These are phyloP conservation scores for Rhinatrema bivittatum DNA, from an alignment of 2,797 vertebrate species.

Conservation along the genomic window DNA sequence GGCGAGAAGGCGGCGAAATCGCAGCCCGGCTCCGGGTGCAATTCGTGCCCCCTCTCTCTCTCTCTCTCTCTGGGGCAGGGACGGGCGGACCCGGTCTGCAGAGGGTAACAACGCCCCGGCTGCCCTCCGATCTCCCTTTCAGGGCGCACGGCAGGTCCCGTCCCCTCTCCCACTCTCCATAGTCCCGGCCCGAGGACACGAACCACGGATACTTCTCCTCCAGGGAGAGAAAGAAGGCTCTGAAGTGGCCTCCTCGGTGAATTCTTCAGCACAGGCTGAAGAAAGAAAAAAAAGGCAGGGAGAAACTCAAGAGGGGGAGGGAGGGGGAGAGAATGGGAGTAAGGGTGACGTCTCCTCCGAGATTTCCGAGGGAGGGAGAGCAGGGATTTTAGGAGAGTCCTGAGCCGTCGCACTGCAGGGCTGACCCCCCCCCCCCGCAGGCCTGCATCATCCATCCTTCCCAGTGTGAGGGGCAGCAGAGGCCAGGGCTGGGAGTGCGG, in stretches of 20 bases:
- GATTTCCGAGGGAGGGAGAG: no score
- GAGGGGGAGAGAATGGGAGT: constrained; percentile 25
- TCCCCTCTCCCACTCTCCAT: no score
- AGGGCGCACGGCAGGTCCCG: no score
- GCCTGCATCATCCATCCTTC: no score
- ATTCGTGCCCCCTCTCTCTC: not conserved
- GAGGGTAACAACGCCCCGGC: not conserved
- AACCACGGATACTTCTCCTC: not conserved
- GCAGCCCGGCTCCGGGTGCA: no score
- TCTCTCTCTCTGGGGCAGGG: not conserved
- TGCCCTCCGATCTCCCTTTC: not conserved
- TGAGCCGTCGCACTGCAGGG: no score
- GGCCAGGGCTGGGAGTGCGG: no score
- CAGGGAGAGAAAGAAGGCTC: constrained; percentile 5
- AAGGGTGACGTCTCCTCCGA: constrained; percentile 35
- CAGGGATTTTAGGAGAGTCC: no score
- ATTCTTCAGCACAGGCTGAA: constrained; percentile 26
- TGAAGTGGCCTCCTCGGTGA: constrained; percentile 16
- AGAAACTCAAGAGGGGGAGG: constrained; percentile 30
- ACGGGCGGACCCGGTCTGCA: not conserved
- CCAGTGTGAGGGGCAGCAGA: no score
- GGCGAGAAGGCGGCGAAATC: not conserved
- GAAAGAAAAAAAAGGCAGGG: constrained; percentile 13
- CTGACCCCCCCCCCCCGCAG: no score
- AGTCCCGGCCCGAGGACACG: not conserved